A percentile compares a stretch with the other conserved stretches of the same genome.
phyloP scores from a whole-genome alignment of 2,113 vertebrate genomes.

The Hippocampus zosterae region DNA sequence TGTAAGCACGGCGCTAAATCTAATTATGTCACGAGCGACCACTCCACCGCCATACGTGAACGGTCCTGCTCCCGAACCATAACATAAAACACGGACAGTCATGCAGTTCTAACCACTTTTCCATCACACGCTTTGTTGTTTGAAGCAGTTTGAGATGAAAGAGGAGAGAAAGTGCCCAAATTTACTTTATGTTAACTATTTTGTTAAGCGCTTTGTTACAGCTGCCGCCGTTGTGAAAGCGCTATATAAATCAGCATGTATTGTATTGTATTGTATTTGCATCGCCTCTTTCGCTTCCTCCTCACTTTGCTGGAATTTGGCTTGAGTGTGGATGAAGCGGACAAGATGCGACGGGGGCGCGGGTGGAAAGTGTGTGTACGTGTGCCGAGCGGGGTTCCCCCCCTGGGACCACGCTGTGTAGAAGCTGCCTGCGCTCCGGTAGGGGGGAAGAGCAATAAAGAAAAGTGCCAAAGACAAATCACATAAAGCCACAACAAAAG shows the following conservation, averaged over 20 bases:
- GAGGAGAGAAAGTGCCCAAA: too few species aligned
- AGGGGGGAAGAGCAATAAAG: constrained; percentile 62
- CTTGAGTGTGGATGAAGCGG: constrained; percentile 24
- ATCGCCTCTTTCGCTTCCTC: constrained; percentile 6
- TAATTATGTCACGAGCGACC: constrained; percentile 38
- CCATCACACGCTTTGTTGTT: too few species aligned
- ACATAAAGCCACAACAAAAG: constrained; percentile 61
- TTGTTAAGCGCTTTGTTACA: too few species aligned
- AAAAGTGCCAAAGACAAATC: constrained; percentile 69
- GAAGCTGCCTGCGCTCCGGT: constrained; percentile 60
- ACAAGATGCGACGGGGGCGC: neutral
- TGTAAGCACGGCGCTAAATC: constrained; percentile 38
- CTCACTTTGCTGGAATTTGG: constrained; percentile 36
- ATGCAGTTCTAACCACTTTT: too few species aligned
- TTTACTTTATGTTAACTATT: too few species aligned
- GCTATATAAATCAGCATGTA: too few species aligned
- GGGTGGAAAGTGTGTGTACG: constrained; percentile 5
- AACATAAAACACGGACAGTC: too few species aligned
- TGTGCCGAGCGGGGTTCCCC: constrained; percentile 17
- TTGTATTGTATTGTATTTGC: too few species aligned
- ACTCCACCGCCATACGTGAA: constrained; percentile 43
- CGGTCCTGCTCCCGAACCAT: neutral
- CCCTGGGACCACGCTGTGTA: constrained; percentile 47
- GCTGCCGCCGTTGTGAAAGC: too few species aligned
- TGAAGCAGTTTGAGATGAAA: too few species aligned